A percentile compares a stretch with the other conserved stretches of the same genome.
Evolutionary conservation across 2,888 invertebrate genomes (phyloP).

Genomic region (Myopa testacea): DNA sequence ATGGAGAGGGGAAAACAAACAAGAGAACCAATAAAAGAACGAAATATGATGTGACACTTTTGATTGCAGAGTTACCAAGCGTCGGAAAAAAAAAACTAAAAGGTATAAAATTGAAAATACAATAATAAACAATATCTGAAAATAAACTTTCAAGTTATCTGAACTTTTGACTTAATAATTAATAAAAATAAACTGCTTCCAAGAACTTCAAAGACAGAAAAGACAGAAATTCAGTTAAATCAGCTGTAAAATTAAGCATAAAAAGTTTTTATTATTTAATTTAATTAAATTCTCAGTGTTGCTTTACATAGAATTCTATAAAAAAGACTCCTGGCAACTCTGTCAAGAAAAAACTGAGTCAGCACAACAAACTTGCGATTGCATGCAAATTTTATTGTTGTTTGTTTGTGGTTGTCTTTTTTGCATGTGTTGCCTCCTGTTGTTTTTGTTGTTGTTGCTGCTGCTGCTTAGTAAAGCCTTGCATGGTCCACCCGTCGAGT

Average conservation of each 20-base stretch:
- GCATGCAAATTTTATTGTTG: conserved; percentile 29
- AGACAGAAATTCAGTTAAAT: neutral
- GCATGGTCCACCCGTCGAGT: conserved; percentile 1
- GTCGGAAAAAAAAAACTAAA: neutral
- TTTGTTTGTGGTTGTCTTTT: no score
- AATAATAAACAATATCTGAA: neutral
- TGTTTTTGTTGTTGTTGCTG: neutral
- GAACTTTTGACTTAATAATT: no score
- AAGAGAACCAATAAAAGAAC: neutral
- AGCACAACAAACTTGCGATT: neutral
- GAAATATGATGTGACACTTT: conserved; percentile 1
- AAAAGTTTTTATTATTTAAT: no score
- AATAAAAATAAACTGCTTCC: no score
- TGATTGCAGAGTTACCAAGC: conserved; percentile 10
- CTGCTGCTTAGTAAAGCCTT: neutral
- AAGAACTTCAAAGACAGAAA: neutral
- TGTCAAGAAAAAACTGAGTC: neutral
- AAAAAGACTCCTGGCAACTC: conserved; percentile 12
- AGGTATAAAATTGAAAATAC: neutral
- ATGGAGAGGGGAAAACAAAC: no score
- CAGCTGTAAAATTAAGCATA: no score
- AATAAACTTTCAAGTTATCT: no score
- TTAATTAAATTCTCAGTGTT: no score
- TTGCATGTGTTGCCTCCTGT: no score
- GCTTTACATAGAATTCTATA: no score